phyloP scores from a whole-genome alignment of 2,797 vertebrate species.

The Prunella strophiata region DNA sequence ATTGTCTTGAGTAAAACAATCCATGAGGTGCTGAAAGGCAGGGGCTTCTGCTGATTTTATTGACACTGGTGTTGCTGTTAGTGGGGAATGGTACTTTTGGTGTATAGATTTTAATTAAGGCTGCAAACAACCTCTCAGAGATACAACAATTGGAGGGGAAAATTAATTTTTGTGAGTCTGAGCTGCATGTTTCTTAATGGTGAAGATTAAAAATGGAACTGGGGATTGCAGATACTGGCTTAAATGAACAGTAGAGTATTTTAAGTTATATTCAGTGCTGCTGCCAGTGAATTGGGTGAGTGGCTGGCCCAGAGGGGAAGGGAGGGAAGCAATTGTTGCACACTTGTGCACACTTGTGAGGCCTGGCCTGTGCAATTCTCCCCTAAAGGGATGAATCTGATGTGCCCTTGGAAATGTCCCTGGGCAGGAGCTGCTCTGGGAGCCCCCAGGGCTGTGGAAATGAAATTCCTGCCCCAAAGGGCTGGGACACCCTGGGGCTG shows the following conservation, averaged over 20 bases:
- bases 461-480: background rate
- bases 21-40: background rate
- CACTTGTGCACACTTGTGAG: background rate
- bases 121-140: background rate
- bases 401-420: background rate
- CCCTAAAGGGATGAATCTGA: accelerated
- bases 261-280: background rate
- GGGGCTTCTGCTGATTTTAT: background rate
- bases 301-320: background rate
- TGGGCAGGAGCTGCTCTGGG: background rate
- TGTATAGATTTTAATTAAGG: conserved; percentile 35
- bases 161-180: background rate
- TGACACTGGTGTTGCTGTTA: background rate
- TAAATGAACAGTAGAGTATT: background rate
- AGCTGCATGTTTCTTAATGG: background rate
- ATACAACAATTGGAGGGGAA: background rate
- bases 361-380: background rate
- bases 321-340: background rate
- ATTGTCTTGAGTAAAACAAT: background rate
- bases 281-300: background rate
- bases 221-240: background rate
- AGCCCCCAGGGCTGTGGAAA: background rate
- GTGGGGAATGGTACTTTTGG: background rate
- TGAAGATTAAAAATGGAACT: background rate
- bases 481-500: too few species aligned